Conservation (phyloP, 2,113 vertebrate genomes). For the Notechis scutatus region DNA sequence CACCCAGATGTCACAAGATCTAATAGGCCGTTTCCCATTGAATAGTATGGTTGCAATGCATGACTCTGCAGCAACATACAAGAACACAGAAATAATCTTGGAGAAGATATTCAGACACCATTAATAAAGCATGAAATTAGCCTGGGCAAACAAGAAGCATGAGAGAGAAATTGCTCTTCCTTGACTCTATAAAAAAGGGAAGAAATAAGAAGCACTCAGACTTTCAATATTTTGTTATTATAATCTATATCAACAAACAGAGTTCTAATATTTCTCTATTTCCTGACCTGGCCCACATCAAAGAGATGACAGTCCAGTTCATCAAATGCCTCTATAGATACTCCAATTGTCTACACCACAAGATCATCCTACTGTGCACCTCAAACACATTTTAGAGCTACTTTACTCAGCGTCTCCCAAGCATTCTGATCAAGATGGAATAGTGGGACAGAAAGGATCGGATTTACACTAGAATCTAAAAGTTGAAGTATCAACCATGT, state of each 20-base stretch:
- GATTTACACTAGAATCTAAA: conserved; percentile 3
- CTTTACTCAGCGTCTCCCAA: background rate
- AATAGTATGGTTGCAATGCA: background rate
- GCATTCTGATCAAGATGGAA: background rate
- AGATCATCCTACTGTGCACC: background rate
- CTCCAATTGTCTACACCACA: background rate
- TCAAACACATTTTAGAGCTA: background rate
- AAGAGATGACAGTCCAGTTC: background rate
- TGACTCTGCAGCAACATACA: background rate
- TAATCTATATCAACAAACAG: background rate
- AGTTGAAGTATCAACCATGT: conserved; percentile 35
- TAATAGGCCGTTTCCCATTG: background rate
- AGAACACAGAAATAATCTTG: background rate
- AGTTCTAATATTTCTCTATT: background rate
- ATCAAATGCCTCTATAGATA: background rate
- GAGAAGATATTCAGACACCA: background rate
- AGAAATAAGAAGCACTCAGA: background rate
- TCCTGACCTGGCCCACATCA: background rate
- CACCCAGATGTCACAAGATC: background rate
- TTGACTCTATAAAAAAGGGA: background rate
- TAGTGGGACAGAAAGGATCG: background rate
- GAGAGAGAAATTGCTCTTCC: background rate
- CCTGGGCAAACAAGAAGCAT: background rate
- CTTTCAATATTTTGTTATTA: background rate
- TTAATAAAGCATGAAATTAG: background rate